Conservation (phyloP, 92 coral and sea anemone species). For the Porites evermanni region DNA sequence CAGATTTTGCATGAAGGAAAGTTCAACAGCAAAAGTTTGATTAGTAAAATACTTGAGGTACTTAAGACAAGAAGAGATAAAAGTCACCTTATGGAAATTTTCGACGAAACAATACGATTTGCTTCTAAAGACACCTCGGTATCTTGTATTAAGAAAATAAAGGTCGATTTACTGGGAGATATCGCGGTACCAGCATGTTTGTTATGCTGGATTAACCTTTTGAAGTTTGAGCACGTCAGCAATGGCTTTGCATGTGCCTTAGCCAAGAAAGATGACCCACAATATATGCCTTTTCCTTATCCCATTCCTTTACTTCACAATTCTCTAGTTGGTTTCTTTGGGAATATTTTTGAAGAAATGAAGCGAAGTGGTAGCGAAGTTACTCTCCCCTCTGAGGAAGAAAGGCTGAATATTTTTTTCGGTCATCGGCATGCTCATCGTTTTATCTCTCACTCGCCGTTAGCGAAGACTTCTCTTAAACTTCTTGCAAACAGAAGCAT, state of each 20-base stretch:
- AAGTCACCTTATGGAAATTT: slow-evolving; percentile 11
- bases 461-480: background rate
- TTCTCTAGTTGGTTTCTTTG: background rate
- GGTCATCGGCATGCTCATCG: background rate
- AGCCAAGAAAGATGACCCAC: background rate
- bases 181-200: background rate
- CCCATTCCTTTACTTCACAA: background rate
- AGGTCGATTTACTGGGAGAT: background rate
- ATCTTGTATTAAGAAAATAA: background rate
- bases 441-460: background rate
- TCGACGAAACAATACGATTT: slow-evolving; percentile 2
- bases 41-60: slow-evolving; percentile 8
- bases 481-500: background rate
- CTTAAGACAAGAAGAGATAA: slow-evolving; percentile 21
- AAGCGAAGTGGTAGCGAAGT: background rate
- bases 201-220: slow-evolving; percentile 16
- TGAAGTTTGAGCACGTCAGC: background rate
- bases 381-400: background rate
- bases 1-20: slow-evolving; percentile 17
- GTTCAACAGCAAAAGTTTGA: background rate
- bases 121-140: background rate
- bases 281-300: too few species aligned
- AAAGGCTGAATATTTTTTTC: background rate
- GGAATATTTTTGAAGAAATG: background rate
- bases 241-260: background rate